phyloP scores from a whole-genome alignment of 2,797 vertebrate genomes.

The Hafferia zeledoni region DNA sequence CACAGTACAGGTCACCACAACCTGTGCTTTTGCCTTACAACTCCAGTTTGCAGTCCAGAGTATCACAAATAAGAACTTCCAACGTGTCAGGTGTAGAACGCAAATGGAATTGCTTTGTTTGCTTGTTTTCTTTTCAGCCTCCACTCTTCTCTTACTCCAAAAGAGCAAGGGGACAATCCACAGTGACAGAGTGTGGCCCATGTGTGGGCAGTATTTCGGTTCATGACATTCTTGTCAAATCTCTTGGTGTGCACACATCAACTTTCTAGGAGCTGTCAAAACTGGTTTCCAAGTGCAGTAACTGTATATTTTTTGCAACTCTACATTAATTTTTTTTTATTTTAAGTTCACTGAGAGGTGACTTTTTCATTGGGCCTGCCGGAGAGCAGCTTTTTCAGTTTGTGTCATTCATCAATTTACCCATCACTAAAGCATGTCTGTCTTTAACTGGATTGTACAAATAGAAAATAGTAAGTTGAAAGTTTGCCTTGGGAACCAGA shows the following conservation, averaged over 20 bases:
- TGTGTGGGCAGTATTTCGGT: background rate
- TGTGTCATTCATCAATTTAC: background rate
- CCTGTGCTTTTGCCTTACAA: background rate
- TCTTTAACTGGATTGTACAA: background rate
- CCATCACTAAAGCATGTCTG: background rate
- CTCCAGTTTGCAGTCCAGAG: background rate
- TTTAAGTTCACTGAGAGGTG: background rate
- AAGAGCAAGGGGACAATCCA: background rate
- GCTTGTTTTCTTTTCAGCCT: background rate
- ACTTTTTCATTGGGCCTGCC: background rate
- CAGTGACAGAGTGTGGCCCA: background rate
- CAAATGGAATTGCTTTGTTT: accelerated
- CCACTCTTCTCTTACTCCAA: background rate
- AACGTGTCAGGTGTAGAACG: background rate
- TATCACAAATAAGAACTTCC: background rate
- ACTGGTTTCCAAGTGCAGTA: background rate
- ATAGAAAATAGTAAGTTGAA: background rate
- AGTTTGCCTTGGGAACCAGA: background rate
- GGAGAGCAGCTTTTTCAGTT: background rate
- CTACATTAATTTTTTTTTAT: background rate
- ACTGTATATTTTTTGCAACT: background rate
- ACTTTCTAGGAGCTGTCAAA: background rate
- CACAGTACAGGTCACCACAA: background rate
- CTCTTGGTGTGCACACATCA: background rate
- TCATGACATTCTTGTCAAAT: background rate